Evolutionary conservation across 2,113 vertebrate species (phyloP).

Genomic region (Nothobranchius kuhntae): DNA sequence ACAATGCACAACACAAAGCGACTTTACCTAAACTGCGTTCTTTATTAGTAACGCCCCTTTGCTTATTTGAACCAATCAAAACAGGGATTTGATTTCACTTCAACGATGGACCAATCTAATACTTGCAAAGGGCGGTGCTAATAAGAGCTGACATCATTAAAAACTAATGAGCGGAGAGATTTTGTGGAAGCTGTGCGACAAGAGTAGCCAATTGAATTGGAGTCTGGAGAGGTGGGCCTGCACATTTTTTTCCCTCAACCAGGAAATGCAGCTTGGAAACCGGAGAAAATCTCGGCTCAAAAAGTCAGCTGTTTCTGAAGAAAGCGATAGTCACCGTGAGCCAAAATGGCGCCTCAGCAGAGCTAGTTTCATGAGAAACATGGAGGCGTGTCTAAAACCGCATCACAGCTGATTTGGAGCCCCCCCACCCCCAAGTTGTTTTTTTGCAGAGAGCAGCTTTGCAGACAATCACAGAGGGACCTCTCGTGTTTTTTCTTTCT

Average conservation of each 20-base stretch:
- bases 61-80: slow-evolving; percentile 40
- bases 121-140: neutral
- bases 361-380: slow-evolving; percentile 53
- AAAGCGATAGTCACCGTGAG: slow-evolving; percentile 1
- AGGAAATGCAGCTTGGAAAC: slow-evolving; percentile 43
- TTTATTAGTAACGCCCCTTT: slow-evolving; percentile 21
- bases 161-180: slow-evolving; percentile 19
- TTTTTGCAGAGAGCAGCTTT: slow-evolving; percentile 78
- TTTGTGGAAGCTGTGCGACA: slow-evolving; percentile 49
- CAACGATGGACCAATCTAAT: slow-evolving; percentile 30
- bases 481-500: slow-evolving; percentile 45
- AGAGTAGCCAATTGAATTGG: slow-evolving; percentile 38
- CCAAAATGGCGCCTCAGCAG: slow-evolving; percentile 71
- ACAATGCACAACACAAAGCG: neutral
- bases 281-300: slow-evolving; percentile 42
- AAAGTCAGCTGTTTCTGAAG: neutral
- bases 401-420: slow-evolving; percentile 82
- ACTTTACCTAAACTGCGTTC: slow-evolving; percentile 21
- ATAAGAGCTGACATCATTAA: slow-evolving; percentile 67
- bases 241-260: neutral
- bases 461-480: slow-evolving; percentile 69
- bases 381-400: slow-evolving; percentile 66
- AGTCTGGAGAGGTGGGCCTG: slow-evolving; percentile 29
- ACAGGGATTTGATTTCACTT: neutral
- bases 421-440: slow-evolving; percentile 75